phyloP scores from a whole-genome alignment of 2,888 invertebrate genomes.

The Amiota communis region DNA sequence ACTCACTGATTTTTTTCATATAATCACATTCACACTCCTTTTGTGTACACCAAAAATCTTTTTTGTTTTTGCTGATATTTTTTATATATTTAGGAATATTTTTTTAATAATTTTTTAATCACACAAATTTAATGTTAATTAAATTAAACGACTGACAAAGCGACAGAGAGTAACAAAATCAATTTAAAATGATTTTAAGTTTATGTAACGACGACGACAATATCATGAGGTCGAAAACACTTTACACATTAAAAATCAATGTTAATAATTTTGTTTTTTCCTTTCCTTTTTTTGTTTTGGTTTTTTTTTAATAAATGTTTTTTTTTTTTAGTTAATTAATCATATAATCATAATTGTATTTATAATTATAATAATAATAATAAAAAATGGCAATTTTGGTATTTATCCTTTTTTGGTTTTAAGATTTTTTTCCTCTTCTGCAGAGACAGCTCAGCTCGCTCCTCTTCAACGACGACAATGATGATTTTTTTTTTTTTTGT shows the following conservation, averaged over 20 bases:
- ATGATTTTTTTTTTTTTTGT: not conserved
- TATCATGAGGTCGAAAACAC: constrained; percentile 35
- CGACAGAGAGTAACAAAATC: too few species aligned
- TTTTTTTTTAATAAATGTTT: not conserved
- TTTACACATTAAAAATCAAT: constrained; percentile 18
- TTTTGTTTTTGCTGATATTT: too few species aligned
- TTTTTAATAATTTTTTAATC: too few species aligned
- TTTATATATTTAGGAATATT: too few species aligned
- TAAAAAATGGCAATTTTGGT: constrained; percentile 18
- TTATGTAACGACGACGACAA: constrained; percentile 38
- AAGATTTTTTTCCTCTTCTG: not conserved
- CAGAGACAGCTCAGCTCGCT: not conserved
- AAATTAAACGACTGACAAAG: too few species aligned
- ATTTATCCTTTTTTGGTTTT: not conserved
- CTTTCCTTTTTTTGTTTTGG: not conserved
- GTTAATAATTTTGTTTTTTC: not conserved
- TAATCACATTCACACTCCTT: too few species aligned
- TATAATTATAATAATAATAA: constrained; percentile 10
- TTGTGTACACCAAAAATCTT: too few species aligned
- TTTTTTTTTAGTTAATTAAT: constrained; percentile 2
- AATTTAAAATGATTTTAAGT: too few species aligned
- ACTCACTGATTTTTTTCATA: too few species aligned
- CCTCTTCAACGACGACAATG: not conserved
- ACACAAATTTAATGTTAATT: too few species aligned
- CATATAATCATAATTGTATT: constrained; percentile 23